Percentiles rank a stretch among this genome's conserved stretches.
Conservation (phyloP, 2,113 vertebrate species). For the Proteles cristata region DNA sequence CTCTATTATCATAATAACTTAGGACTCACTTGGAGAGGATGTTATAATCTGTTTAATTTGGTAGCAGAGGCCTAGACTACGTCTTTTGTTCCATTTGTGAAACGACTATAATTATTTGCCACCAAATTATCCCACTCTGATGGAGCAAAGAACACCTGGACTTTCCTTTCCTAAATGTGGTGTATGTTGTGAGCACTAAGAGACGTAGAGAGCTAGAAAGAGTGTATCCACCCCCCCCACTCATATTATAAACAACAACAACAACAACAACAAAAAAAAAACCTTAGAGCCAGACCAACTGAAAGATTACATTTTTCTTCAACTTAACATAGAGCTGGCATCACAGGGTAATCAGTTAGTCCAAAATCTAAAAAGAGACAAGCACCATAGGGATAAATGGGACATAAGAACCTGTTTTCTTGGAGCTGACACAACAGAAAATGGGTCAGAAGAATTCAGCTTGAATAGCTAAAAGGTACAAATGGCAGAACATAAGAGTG, state of each 20-base stretch:
- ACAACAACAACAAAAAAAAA: neutral
- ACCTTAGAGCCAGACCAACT: neutral
- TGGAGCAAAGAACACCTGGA: neutral
- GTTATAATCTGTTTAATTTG: neutral
- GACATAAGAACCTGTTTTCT: neutral
- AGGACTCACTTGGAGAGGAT: neutral
- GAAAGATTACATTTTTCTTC: neutral
- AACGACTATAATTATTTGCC: neutral
- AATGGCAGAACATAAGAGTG: neutral
- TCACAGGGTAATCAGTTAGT: neutral
- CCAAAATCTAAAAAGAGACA: neutral
- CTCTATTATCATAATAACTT: neutral
- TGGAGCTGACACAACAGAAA: neutral
- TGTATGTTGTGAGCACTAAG: neutral
- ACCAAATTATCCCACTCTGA: neutral
- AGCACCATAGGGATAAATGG: neutral
- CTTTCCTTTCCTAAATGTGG: neutral
- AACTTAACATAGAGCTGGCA: neutral
- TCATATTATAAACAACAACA: neutral
- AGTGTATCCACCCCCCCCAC: rapidly evolving
- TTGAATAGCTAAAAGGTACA: neutral
- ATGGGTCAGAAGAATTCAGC: neutral
- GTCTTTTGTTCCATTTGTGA: neutral
- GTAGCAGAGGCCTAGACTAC: neutral
- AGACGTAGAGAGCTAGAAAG: neutral